Percentiles rank a stretch among this genome's conserved stretches.
Evolutionary conservation across 2,888 invertebrate genomes (phyloP).

Genomic region (Drosophila falleni): DNA sequence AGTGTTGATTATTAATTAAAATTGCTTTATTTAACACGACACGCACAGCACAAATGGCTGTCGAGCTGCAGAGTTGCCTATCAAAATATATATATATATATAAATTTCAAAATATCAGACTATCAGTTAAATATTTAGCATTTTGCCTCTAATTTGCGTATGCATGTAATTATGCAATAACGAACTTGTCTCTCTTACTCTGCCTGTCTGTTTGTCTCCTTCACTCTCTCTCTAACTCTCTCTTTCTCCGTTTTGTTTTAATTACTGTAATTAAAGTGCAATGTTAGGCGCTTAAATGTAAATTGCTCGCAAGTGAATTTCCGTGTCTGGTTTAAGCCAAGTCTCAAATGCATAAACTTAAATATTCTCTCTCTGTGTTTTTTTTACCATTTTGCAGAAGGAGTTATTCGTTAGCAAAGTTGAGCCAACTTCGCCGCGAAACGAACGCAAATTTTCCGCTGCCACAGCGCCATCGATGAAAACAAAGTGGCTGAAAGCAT

Average conservation of each 20-base stretch:
- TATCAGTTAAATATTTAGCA: slow-evolving; percentile 73
- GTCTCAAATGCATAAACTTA: background rate
- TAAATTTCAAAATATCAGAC: slow-evolving; percentile 34
- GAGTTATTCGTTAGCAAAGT: slow-evolving; percentile 93
- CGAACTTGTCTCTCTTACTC: slow-evolving; percentile 27
- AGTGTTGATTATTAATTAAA: slow-evolving; percentile 81
- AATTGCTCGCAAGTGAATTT: slow-evolving; percentile 44
- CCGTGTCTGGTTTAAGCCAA: background rate
- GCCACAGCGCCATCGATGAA: slow-evolving; percentile 96
- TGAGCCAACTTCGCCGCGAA: slow-evolving; percentile 88
- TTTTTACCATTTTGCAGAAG: slow-evolving; percentile 88
- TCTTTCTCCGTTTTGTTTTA: slow-evolving; percentile 40
- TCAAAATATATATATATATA: slow-evolving; percentile 32
- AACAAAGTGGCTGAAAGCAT: slow-evolving; percentile 98
- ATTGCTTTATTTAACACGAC: slow-evolving; percentile 69
- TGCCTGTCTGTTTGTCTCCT: slow-evolving; percentile 6
- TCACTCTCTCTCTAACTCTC: background rate
- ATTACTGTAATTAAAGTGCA: slow-evolving; percentile 76
- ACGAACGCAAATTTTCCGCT: slow-evolving; percentile 94
- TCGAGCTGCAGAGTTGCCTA: slow-evolving; percentile 20
- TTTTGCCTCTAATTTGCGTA: slow-evolving; percentile 57
- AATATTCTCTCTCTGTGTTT: background rate
- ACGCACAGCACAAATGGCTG: slow-evolving; percentile 29
- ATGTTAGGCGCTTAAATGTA: slow-evolving; percentile 67
- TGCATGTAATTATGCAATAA: slow-evolving; percentile 68